Evolutionary conservation across 2,888 invertebrate species (phyloP).

Genomic region (Conomelus anceps): DNA sequence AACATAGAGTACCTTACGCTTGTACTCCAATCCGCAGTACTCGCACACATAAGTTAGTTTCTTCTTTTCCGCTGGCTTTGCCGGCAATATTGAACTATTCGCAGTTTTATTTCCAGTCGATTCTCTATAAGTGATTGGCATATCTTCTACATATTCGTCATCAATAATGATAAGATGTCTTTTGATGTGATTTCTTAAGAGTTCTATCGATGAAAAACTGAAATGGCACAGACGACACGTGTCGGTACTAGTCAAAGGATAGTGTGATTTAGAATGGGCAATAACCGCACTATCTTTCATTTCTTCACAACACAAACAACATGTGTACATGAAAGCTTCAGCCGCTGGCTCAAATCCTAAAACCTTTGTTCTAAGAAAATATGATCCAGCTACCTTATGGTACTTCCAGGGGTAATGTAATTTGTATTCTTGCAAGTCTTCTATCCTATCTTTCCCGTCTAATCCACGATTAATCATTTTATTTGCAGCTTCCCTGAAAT

Average conservation of each 20-base stretch:
- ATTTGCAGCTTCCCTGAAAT: neutral
- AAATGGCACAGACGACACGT: neutral
- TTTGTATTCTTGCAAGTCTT: neutral
- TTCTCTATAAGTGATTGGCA: too few species aligned
- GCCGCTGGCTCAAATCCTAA: neutral
- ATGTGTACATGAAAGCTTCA: neutral
- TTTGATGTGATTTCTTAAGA: neutral
- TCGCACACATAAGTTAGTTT: neutral
- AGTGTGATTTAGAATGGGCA: constrained; percentile 1
- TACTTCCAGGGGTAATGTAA: neutral
- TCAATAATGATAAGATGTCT: neutral
- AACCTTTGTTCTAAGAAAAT: neutral
- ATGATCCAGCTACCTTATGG: neutral
- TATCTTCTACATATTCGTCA: neutral
- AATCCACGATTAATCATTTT: neutral
- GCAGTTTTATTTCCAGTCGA: neutral
- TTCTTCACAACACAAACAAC: neutral
- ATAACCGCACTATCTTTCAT: neutral
- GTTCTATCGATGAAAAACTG: neutral
- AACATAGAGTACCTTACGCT: neutral
- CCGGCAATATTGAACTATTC: neutral
- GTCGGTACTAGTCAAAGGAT: neutral
- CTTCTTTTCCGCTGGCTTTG: neutral
- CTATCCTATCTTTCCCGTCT: neutral
- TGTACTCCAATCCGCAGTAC: neutral